phyloP scores from a whole-genome alignment of 2,888 invertebrate species.

The Drosophila peninsularis region DNA sequence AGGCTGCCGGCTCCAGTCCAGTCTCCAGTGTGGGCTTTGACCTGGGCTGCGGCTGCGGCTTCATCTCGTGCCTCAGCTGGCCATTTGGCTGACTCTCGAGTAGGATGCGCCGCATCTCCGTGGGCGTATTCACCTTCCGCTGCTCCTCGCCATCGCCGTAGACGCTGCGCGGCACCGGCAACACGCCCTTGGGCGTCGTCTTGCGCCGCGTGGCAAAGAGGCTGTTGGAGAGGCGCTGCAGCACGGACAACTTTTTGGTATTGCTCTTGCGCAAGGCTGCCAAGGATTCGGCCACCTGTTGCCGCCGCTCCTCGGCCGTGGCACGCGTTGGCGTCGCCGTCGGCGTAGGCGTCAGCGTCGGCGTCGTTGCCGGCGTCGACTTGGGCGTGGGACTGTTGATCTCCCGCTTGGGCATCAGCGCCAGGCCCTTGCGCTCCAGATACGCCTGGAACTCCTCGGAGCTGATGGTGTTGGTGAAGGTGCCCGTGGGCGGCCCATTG shows the following conservation, averaged over 20 bases:
- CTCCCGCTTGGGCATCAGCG: constrained; percentile 77
- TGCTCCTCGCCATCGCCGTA: constrained; percentile 51
- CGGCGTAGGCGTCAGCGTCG: constrained; percentile 3
- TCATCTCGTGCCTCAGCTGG: not conserved
- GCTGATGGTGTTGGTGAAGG: constrained; percentile 84
- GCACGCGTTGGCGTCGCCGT: constrained; percentile 18
- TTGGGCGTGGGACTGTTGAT: constrained; percentile 51
- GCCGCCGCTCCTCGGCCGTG: constrained; percentile 45
- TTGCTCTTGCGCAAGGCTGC: constrained; percentile 54
- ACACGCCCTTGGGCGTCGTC: constrained; percentile 81
- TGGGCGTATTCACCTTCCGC: constrained; percentile 38
- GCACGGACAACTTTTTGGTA: constrained; percentile 82
- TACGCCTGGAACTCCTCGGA: constrained; percentile 84
- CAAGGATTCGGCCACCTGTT: constrained; percentile 53
- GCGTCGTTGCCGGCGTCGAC: constrained; percentile 19
- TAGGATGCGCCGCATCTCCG: constrained; percentile 80
- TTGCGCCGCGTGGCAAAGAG: constrained; percentile 83
- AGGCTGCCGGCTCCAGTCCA: constrained; percentile 4
- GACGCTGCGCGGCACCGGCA: constrained; percentile 70
- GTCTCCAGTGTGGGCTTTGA: not conserved
- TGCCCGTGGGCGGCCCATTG: constrained; percentile 34
- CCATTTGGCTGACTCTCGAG: constrained; percentile 81
- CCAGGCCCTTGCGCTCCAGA: constrained; percentile 82
- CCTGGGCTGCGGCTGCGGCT: not conserved
- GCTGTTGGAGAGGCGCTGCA: constrained; percentile 82